phyloP scores from a whole-genome alignment of 2,888 invertebrate genomes.

The Pharmacophagus antenor region DNA sequence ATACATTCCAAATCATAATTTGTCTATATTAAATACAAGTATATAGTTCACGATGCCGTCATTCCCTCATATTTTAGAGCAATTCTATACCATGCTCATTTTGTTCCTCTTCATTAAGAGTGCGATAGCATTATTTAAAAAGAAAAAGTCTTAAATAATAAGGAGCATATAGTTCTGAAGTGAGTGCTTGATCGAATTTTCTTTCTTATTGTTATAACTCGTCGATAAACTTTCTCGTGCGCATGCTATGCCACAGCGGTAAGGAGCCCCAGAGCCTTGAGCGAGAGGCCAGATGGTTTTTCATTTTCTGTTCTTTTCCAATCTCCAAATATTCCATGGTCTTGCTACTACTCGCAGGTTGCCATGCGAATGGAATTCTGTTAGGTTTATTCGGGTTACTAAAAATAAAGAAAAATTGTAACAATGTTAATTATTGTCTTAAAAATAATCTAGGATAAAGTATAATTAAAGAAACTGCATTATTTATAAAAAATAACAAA shows the following conservation, averaged over 20 bases:
- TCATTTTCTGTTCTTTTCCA: constrained; percentile 72
- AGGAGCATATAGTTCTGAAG: background rate
- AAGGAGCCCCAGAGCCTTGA: constrained; percentile 83
- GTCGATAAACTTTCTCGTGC: constrained; percentile 51
- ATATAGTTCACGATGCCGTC: no score
- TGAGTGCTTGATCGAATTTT: background rate
- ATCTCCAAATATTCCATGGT: constrained; percentile 81
- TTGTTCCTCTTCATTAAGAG: no score
- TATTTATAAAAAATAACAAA: no score
- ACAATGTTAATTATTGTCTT: no score
- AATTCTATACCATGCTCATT: no score
- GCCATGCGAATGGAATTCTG: constrained; percentile 81
- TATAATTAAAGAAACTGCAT: background rate
- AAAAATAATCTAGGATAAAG: background rate
- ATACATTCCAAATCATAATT: no score
- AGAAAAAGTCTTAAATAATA: no score
- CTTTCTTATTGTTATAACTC: constrained; percentile 59
- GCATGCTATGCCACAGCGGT: constrained; percentile 65
- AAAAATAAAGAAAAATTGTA: no score
- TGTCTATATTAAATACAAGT: no score
- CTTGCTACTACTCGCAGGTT: constrained; percentile 67
- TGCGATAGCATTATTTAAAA: no score
- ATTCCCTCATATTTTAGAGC: no score
- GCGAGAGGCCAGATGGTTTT: constrained; percentile 77
- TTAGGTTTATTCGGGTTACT: constrained; percentile 83